phyloP scores from a whole-genome alignment of 37 sponge, comb jelly and placozoan genomes.

The Halisarca cf. caerulea region DNA sequence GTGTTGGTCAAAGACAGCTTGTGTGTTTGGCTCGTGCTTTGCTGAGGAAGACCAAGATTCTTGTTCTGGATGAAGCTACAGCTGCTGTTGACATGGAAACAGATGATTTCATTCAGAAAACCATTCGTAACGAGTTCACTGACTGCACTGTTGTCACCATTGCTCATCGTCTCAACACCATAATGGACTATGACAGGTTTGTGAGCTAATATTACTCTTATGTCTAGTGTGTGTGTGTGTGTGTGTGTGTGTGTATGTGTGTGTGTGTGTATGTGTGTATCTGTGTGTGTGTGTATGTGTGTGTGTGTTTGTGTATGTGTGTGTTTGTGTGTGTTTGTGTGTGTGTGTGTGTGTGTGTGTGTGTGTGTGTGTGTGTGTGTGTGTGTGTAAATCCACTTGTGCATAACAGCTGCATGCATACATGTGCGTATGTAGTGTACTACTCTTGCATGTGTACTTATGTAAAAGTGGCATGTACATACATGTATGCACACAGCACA shows the following conservation, averaged over 20 bases:
- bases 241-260: no score
- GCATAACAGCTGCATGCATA: no score
- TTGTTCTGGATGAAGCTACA: constrained; percentile 97
- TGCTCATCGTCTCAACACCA: constrained; percentile 96
- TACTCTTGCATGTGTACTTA: no score
- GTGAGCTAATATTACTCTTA: no score
- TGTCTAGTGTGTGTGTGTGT: no score
- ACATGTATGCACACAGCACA: no score
- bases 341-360: not conserved
- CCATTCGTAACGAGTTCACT: constrained; percentile 87
- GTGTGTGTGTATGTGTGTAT: not conserved
- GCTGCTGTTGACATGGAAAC: constrained; percentile 99
- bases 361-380: not conserved
- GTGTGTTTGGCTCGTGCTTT: constrained; percentile 98
- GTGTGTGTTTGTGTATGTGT: not conserved
- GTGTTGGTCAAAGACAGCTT: constrained; percentile 98
- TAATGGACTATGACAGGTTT: constrained; percentile 94
- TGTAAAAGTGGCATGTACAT: not conserved
- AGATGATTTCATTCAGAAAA: constrained; percentile 94
- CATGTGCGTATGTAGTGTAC: no score
- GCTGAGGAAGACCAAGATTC: constrained; percentile 90
- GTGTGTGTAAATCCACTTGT: not conserved
- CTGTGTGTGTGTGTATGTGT: not conserved
- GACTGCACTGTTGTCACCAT: constrained; percentile 96
- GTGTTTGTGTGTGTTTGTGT: not conserved